Evolutionary conservation across 37 sponge, comb jelly and placozoan species (phyloP).

Genomic region (Ephydatia muelleri): DNA sequence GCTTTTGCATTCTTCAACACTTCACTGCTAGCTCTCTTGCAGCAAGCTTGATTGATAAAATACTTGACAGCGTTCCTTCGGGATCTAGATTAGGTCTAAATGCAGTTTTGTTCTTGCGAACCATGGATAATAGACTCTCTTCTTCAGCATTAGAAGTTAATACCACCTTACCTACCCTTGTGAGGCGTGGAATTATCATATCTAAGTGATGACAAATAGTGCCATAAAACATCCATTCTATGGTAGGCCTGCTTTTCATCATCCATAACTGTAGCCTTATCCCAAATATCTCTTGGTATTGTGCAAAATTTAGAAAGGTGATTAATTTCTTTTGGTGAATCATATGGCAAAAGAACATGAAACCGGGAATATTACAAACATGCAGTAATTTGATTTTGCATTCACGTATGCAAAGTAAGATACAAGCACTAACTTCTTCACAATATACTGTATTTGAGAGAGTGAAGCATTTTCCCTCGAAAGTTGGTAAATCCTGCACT

Average conservation of each 20-base stretch:
- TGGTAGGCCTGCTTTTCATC: background rate
- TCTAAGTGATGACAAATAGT: background rate
- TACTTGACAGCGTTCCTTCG: slow-evolving; percentile 15
- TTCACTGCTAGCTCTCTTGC: no score
- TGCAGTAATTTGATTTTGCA: no score
- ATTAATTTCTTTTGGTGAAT: slow-evolving; percentile 1
- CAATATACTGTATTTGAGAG: no score
- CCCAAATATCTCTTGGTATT: background rate
- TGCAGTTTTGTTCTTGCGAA: no score
- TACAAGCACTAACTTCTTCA: no score
- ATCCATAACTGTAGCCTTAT: background rate
- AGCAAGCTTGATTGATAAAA: slow-evolving; percentile 16
- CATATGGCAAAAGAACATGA: background rate
- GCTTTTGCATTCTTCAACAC: no score
- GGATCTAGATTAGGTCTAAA: no score
- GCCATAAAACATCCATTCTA: slow-evolving; percentile 19
- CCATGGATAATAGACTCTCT: no score
- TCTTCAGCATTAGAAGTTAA: slow-evolving; percentile 33
- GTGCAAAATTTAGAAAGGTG: slow-evolving; percentile 2
- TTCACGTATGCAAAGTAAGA: no score
- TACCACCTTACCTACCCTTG: background rate
- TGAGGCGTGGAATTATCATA: background rate
- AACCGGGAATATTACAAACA: no score
- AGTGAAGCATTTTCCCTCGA: no score
- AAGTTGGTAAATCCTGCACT: no score